Evolutionary conservation across 2,888 invertebrate genomes (phyloP), one percentile per base, ranked within the genome.

Genomic region (Dascillus cervinus): DNA sequence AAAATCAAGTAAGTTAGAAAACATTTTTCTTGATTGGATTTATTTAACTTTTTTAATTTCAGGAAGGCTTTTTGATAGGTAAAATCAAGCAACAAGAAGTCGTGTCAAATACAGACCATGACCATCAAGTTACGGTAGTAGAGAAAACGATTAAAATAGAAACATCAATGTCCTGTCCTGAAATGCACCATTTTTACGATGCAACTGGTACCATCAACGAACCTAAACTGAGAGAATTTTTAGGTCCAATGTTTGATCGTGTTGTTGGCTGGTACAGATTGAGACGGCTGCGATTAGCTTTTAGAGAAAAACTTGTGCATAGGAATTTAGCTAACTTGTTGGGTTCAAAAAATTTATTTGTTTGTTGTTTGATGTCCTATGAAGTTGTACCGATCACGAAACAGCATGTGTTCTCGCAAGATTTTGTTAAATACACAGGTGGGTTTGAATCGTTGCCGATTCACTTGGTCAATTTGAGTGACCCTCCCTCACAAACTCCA

Each of bases 101-200:
- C 3, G 77, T 74, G 57, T 76, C 76, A 33, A 77, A 80, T 53
- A 81, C 81, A 3, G 81, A 82, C 56, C 71, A 74, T 9, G 77
- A 79, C 38, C 76, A 73, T 49, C 71, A 74, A 46, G 70, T 76
- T 31, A 69, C 77, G 26, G 69, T 73, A 15, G 62, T 73, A 33
- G 74, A 75, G 45, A 73, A 70, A 41, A 71, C 74, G 47, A 76
- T 80, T 33, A 69, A 73, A 49, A 68, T 81, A 38, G 72, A 71
- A 50, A 73, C 75, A 8, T 66, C 76, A 13, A 53, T 80, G 27
- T 75, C 78, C 1, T 66, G 75, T 38, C 75, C 79, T 3, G 64
- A 69, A 8, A 62, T 69, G 1, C 71, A 72, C 25, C 57, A 73
- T 40, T 72, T 81, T 55, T 73, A 75, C 46, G 63, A 73, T 23